These are phyloP conservation scores for Saiga tatarica DNA, from an alignment of 2,113 vertebrate genomes.

Conservation along the genomic window DNA sequence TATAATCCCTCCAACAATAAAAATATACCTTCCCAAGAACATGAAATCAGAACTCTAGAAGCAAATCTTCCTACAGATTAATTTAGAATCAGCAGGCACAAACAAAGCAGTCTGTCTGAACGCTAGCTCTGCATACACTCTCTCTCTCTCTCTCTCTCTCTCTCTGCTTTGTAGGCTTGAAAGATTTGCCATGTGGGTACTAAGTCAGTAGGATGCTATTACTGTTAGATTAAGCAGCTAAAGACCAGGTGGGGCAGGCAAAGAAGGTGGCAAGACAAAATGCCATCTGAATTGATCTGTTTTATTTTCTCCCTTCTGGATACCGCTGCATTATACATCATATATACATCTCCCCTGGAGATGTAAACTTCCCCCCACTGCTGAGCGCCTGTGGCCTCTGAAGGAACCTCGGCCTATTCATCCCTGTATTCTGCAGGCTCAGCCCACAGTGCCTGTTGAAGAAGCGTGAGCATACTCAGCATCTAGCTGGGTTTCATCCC, in stretches of 20 bases:
- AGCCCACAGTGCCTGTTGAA: neutral
- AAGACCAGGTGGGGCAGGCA: constrained; percentile 7
- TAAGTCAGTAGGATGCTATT: neutral
- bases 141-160: no score
- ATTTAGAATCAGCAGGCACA: neutral
- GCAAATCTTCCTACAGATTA: neutral
- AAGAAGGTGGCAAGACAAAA: neutral
- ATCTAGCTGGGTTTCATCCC: neutral
- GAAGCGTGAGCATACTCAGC: neutral
- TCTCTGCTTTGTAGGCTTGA: neutral
- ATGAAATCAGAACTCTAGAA: neutral
- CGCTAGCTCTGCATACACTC: neutral
- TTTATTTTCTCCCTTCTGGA: neutral
- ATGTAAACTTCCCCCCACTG: accelerated
- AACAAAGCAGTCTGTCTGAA: neutral
- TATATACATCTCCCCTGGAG: accelerated
- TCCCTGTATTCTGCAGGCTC: neutral
- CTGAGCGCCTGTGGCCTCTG: neutral
- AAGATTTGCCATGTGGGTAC: neutral
- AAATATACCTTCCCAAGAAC: neutral
- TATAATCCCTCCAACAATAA: no score
- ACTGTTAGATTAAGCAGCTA: accelerated
- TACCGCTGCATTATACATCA: accelerated
- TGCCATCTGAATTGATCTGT: neutral
- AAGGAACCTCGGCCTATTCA: neutral